These are phyloP conservation scores for Dryobates pubescens DNA, from an alignment of 2,797 vertebrate genomes.

Conservation along the genomic window DNA sequence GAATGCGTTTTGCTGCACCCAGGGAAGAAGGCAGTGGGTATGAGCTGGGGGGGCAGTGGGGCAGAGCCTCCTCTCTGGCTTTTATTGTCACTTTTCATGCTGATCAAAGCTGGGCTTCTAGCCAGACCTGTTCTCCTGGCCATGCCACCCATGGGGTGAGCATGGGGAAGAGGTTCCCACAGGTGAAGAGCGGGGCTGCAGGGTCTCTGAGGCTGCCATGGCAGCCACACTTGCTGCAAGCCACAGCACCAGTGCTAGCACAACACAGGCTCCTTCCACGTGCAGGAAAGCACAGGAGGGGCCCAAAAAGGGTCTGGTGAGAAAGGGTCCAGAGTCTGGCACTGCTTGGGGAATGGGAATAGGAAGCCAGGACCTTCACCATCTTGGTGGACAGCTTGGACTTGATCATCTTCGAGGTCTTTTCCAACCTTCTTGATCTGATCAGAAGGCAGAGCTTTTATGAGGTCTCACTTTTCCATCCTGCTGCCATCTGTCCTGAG, in stretches of 20 bases:
- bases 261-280: accelerated
- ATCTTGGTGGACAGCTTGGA: too few relatives aligned
- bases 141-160: accelerated
- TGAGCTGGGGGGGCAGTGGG: background rate
- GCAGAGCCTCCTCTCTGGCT: background rate
- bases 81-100: background rate
- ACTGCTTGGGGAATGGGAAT: background rate
- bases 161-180: background rate
- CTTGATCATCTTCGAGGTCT: too few relatives aligned
- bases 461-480: background rate
- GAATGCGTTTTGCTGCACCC: background rate
- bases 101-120: background rate
- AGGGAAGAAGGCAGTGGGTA: background rate
- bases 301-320: background rate
- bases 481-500: background rate
- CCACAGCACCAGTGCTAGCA: accelerated
- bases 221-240: background rate
- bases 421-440: too few relatives aligned
- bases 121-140: background rate
- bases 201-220: background rate
- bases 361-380: background rate
- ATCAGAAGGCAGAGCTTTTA: background rate
- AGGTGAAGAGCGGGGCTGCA: background rate
- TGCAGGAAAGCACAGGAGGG: background rate
- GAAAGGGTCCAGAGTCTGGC: background rate